Percentiles rank a stretch among this genome's conserved stretches.
Evolutionary conservation across 2,888 invertebrate species (phyloP).

Genomic region (Candidula unifasciata): DNA sequence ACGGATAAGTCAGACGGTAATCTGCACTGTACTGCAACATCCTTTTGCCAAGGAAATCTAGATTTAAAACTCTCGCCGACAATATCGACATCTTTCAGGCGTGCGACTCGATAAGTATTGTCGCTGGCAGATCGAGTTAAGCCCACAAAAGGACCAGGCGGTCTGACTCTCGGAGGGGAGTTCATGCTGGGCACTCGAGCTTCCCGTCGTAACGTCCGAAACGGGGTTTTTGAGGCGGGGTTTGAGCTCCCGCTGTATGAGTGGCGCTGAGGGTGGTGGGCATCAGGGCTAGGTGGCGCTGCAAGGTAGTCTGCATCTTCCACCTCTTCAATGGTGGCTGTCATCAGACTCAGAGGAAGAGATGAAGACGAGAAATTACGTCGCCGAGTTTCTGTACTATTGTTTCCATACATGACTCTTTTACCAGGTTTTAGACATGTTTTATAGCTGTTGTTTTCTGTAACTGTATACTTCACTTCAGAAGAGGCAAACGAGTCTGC

Average conservation of each 20-base stretch:
- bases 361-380: constrained; percentile 50
- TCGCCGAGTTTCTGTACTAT: not conserved
- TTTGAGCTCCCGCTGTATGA: constrained; percentile 12
- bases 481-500: not conserved
- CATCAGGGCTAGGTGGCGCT: not conserved
- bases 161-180: constrained; percentile 3
- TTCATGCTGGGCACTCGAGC: constrained; percentile 39
- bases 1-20: constrained; percentile 47
- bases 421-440: not conserved
- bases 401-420: not conserved
- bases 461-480: not conserved
- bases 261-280: constrained; percentile 26
- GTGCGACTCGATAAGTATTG: constrained; percentile 14
- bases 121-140: constrained; percentile 28
- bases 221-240: not conserved
- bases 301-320: constrained; percentile 20
- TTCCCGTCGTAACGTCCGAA: constrained; percentile 33
- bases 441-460: not conserved
- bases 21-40: constrained; percentile 69
- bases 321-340: constrained; percentile 33
- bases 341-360: constrained; percentile 40
- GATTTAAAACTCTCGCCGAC: constrained; percentile 70
- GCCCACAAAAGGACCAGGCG: not conserved
- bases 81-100: constrained; percentile 63
- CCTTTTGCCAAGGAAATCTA: constrained; percentile 73